Evolutionary conservation across 2,797 vertebrate genomes (phyloP).

Genomic region (Sebastes minor): DNA sequence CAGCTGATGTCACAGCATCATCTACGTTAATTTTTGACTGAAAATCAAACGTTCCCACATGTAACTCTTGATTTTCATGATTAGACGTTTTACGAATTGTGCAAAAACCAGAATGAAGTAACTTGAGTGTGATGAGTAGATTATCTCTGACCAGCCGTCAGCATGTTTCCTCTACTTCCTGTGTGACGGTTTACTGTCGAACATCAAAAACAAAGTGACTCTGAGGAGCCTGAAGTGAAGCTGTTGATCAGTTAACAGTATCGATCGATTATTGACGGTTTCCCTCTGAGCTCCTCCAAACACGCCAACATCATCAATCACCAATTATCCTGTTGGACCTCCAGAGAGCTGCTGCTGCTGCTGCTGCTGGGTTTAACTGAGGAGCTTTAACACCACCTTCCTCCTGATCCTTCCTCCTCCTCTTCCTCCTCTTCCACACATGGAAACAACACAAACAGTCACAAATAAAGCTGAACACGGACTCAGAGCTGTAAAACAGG

Average conservation of each 20-base stretch:
- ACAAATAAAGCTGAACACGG: conserved; percentile 35
- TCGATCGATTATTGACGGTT: conserved; percentile 38
- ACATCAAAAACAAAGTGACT: background rate
- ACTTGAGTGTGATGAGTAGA: no score
- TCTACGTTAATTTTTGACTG: no score
- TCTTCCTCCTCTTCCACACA: conserved; percentile 6
- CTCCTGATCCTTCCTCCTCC: background rate
- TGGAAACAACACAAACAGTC: conserved; percentile 28
- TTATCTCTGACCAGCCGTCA: no score
- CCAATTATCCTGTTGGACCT: conserved; percentile 37
- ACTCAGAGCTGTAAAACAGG: conserved; percentile 39
- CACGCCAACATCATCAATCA: conserved; percentile 48
- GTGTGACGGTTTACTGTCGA: background rate
- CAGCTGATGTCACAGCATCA: no score
- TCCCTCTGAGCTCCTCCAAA: conserved; percentile 19
- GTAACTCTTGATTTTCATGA: no score
- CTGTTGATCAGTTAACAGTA: conserved; percentile 44
- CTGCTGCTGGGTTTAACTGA: no score
- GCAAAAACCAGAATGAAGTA: no score
- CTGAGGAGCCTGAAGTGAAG: background rate
- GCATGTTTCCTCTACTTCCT: background rate
- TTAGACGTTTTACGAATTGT: no score
- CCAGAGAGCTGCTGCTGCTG: conserved; percentile 7
- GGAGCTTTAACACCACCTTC: conserved; percentile 8
- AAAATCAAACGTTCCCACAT: no score